A percentile compares a stretch with the other conserved stretches of the same genome.
Conservation (phyloP, 2,888 invertebrate genomes). For the Heliconius hortense region DNA sequence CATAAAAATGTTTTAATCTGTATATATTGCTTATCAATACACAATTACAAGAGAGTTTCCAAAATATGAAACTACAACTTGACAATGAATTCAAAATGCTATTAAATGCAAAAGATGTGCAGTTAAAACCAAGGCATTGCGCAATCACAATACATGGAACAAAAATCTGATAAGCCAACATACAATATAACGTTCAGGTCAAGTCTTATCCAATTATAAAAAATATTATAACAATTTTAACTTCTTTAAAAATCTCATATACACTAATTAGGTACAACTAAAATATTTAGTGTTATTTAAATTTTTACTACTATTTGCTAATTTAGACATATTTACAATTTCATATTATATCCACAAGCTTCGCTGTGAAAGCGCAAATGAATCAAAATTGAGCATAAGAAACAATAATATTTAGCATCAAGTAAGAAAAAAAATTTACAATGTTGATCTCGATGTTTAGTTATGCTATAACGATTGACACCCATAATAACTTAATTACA, state of each 20-base stretch:
- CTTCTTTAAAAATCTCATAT: slow-evolving; percentile 74
- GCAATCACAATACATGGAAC: slow-evolving; percentile 71
- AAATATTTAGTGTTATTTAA: slow-evolving; percentile 66
- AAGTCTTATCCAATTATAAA: slow-evolving; percentile 70
- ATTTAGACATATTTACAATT: slow-evolving; percentile 78
- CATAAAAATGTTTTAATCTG: slow-evolving; percentile 63
- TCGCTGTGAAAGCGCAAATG: slow-evolving; percentile 76
- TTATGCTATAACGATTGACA: slow-evolving; percentile 70
- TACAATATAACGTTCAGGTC: slow-evolving; percentile 61
- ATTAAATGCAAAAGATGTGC: slow-evolving; percentile 78
- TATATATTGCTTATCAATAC: slow-evolving; percentile 82
- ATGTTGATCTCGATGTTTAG: slow-evolving; percentile 57
- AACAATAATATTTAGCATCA: slow-evolving; percentile 33
- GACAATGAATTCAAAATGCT: slow-evolving; percentile 76
- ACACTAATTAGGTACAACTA: slow-evolving; percentile 77
- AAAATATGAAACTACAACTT: slow-evolving; percentile 70
- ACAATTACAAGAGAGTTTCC: slow-evolving; percentile 77
- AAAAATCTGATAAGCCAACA: slow-evolving; percentile 72
- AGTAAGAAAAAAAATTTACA: slow-evolving; percentile 49
- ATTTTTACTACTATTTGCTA: slow-evolving; percentile 72
- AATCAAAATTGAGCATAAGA: slow-evolving; percentile 75
- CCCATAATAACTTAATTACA: slow-evolving; percentile 79
- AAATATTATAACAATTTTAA: slow-evolving; percentile 69
- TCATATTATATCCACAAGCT: slow-evolving; percentile 68
- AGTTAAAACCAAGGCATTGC: slow-evolving; percentile 68